These are phyloP conservation scores for Microctenopoma stevenorrisi DNA, from an alignment of 2,797 vertebrate genomes.

Conservation along the genomic window DNA sequence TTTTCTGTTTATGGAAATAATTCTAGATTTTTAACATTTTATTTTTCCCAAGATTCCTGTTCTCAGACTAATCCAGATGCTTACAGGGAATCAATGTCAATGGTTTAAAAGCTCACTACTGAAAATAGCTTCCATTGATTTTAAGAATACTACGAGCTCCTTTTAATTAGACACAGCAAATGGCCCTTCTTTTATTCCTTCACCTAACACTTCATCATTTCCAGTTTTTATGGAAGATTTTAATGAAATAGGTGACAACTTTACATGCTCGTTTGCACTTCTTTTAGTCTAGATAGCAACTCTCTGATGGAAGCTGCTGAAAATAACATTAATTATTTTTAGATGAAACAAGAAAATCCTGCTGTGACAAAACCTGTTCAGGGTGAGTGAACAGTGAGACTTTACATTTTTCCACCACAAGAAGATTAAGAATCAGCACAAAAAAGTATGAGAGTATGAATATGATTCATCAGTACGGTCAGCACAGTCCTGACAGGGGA, in stretches of 20 bases:
- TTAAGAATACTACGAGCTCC: constrained; percentile 24
- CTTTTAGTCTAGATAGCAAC: constrained; percentile 13
- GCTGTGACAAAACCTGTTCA: constrained; percentile 8
- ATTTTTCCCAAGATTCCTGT: constrained; percentile 11
- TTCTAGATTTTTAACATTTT: constrained; percentile 4
- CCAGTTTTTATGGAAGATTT: constrained; percentile 1
- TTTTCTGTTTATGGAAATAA: constrained; percentile 1
- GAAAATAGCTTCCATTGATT: constrained; percentile 63
- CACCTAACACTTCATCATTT: constrained; percentile 21
- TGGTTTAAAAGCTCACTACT: constrained; percentile 49
- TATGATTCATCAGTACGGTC: constrained; percentile 26
- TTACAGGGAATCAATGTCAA: constrained; percentile 41
- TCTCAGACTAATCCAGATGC: constrained; percentile 28
- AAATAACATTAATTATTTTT: constrained; percentile 61
- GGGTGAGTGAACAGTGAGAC: not conserved
- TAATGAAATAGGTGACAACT: not conserved
- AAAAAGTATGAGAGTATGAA: constrained; percentile 2
- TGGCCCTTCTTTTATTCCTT: constrained; percentile 25
- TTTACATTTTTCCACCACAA: not conserved
- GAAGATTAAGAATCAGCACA: constrained; percentile 21
- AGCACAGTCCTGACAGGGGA: constrained; percentile 17
- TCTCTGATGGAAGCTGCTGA: constrained; percentile 19
- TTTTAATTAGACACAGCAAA: constrained; percentile 55
- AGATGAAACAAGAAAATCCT: constrained; percentile 43
- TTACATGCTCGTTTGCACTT: constrained; percentile 10